Evolutionary conservation across 2,888 invertebrate species (phyloP).

Genomic region (Leucophora obtusa): DNA sequence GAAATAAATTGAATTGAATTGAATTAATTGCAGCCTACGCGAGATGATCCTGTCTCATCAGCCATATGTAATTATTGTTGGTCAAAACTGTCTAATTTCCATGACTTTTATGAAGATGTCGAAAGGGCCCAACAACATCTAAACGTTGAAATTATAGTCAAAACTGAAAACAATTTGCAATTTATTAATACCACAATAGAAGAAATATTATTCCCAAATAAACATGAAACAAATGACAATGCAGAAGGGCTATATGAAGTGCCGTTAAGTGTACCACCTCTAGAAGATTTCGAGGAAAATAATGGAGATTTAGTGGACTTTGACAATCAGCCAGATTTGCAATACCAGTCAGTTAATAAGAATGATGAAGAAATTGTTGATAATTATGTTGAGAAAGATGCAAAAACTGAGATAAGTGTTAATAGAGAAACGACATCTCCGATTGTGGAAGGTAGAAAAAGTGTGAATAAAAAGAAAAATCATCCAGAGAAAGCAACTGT

Average conservation of each 20-base stretch:
- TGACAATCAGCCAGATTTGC: background rate
- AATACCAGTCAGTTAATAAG: background rate
- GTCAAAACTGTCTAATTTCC: constrained; percentile 45
- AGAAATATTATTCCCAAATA: constrained; percentile 2
- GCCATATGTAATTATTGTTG: constrained; percentile 69
- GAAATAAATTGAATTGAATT: too few relatives aligned
- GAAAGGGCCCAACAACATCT: constrained; percentile 66
- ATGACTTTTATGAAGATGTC: constrained; percentile 49
- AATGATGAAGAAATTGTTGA: background rate
- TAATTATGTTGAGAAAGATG: background rate
- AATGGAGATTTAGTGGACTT: background rate
- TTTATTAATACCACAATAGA: background rate
- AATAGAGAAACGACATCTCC: background rate
- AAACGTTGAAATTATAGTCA: constrained; percentile 70
- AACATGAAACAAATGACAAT: constrained; percentile 16
- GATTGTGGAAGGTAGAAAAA: background rate
- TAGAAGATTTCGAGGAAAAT: constrained; percentile 21
- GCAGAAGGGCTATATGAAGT: constrained; percentile 24
- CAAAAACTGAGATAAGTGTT: background rate
- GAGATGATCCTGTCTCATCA: constrained; percentile 71
- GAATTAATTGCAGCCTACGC: constrained; percentile 64
- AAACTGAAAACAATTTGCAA: constrained; percentile 29
- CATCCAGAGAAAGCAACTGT: background rate
- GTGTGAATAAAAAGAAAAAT: background rate
- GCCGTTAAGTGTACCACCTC: constrained; percentile 16